Base-by-base conservation (phyloP, 2,113 vertebrate species). In the Elgaria multicarinata region DNA sequence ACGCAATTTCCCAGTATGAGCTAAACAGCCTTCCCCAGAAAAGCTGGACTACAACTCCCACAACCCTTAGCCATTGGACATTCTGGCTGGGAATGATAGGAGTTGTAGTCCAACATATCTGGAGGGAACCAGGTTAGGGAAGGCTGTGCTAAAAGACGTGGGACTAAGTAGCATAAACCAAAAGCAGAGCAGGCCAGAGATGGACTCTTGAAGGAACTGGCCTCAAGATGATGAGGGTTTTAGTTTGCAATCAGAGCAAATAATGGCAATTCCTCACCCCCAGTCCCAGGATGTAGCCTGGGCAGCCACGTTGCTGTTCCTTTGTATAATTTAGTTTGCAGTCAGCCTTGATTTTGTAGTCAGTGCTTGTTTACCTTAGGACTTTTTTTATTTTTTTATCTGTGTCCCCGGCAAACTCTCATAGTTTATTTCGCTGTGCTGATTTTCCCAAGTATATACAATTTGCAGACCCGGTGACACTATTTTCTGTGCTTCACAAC, bases 281-380 rank as follows among this genome's bases (percentile, higher is more conserved):
- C 14, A 50, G 8, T 8, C 8, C 6, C 16, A 12, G 10, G 28
- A n/a, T 39, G 55, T 50, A 18, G 20, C 36, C 74, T 42, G 22
- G 58, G 22, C 58, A 85, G n/a, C 62, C 82, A 69, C 85, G 84
- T 77, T 84, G 44, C 33, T 53, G 8, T 39, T 77, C 33, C 10
- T 53, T 85, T 89, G 88, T 92, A 89, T 53, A 83, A 69, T 31
- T 89, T 92, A 88, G 67, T 91, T 93, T 10, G 87, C 62, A 58
- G 77, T 85, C 91, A 95, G 93, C n/a, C 83, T 90, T 93, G 88
- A 93, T 96, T 93, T 81, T 92, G 79, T 84, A 88, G 69, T 76
- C 93, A 90, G 83, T 89, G 92, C 74, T 71, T 53, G 69, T 46
- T 94, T 93, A 67, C 53, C 28, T 24, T 0, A 78, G 42, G 12